A percentile compares a stretch with the other conserved stretches of the same genome.
Conservation (phyloP, 2,113 vertebrate genomes). For the Fulmarus glacialis region DNA sequence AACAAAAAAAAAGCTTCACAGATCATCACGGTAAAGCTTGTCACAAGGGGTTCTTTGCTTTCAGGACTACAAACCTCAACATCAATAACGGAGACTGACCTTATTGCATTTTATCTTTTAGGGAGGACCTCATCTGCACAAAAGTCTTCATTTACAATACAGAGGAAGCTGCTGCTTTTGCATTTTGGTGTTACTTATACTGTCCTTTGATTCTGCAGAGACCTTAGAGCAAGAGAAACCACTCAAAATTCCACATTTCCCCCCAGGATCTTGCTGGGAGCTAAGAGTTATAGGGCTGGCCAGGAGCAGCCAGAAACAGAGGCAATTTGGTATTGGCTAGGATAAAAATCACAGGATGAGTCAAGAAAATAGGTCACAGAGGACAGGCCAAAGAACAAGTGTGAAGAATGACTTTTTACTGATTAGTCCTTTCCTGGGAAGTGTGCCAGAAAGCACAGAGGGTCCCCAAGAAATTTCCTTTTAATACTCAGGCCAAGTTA, state of each 20-base stretch:
- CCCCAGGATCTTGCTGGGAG: background rate
- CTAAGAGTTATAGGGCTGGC: background rate
- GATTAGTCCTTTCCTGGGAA: conserved; percentile 28
- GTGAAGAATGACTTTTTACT: conserved; percentile 11
- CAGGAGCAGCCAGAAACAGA: background rate
- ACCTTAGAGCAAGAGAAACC: background rate
- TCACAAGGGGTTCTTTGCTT: background rate
- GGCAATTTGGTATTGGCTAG: background rate
- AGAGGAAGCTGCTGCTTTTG: background rate
- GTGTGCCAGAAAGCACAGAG: background rate
- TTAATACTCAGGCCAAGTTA: background rate
- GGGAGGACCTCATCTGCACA: background rate
- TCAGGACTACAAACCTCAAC: background rate
- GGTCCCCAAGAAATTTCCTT: background rate
- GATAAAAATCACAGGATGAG: conserved; percentile 30
- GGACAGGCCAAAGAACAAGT: conserved; percentile 12
- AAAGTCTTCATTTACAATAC: background rate
- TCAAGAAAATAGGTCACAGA: conserved; percentile 34
- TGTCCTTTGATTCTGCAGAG: background rate
- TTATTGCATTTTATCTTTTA: background rate
- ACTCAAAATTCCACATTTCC: background rate
- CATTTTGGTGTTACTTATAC: background rate
- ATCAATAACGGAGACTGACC: background rate
- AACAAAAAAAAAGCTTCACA: background rate
- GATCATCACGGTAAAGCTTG: background rate